Percentiles rank a stretch among this genome's conserved stretches.
Conservation (phyloP, 2,797 vertebrate genomes). For the Esox lucius region DNA sequence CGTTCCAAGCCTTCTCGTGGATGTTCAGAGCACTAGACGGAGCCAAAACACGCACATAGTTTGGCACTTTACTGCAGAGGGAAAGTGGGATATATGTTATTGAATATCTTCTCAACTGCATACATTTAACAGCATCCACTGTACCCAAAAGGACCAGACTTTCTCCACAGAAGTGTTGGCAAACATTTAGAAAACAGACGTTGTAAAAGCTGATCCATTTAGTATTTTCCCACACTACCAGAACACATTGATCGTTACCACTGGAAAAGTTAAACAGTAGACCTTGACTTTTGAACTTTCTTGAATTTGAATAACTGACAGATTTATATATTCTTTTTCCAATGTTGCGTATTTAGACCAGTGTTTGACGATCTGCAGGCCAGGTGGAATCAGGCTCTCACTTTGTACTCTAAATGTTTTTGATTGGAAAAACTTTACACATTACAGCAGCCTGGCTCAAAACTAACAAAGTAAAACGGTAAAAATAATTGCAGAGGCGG, state of each 20-base stretch:
- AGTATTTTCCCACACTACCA: not conserved
- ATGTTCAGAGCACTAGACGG: slow-evolving; percentile 87
- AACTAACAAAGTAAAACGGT: too few relatives aligned
- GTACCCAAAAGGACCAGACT: not conserved
- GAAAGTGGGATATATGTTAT: slow-evolving; percentile 14
- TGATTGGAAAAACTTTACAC: too few relatives aligned
- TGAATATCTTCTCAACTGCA: not conserved
- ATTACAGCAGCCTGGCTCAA: too few relatives aligned
- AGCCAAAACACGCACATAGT: slow-evolving; percentile 80
- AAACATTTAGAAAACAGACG: not conserved
- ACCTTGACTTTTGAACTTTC: not conserved
- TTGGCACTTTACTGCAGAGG: slow-evolving; percentile 88
- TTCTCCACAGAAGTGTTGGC: not conserved
- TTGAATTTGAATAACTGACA: too few relatives aligned
- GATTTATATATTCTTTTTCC: too few relatives aligned
- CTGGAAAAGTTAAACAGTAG: not conserved
- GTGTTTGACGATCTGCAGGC: too few relatives aligned
- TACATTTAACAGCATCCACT: not conserved
- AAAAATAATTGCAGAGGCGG: too few relatives aligned
- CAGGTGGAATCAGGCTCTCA: too few relatives aligned
- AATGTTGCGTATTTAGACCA: too few relatives aligned
- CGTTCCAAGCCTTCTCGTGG: slow-evolving; percentile 97
- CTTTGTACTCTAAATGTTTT: too few relatives aligned
- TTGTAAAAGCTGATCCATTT: not conserved
- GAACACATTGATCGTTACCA: not conserved